Conservation (phyloP, 2,797 vertebrate species). For the Cossypha niveicapilla region DNA sequence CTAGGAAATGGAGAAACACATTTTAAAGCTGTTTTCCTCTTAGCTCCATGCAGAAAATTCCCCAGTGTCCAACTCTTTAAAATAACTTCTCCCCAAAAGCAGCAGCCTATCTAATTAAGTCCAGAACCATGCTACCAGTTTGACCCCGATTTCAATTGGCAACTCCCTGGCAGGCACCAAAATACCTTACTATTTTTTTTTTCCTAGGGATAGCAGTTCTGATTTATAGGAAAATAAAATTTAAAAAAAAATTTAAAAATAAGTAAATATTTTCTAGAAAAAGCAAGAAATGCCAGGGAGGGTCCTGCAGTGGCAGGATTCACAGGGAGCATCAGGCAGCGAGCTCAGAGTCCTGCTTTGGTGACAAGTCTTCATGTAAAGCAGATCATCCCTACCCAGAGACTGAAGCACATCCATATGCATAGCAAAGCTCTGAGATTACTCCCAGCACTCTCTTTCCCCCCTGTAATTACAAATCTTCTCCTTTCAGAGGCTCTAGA, state of each 20-base stretch:
- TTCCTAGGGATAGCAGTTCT: background rate
- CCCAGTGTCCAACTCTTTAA: constrained; percentile 14
- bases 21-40: constrained; percentile 31
- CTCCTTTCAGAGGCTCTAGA: background rate
- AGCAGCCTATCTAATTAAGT: constrained; percentile 44
- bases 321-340: background rate
- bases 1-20: constrained; percentile 16
- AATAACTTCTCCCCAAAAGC: constrained; percentile 14
- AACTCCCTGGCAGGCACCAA: constrained; percentile 17
- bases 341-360: constrained; percentile 41
- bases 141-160: constrained; percentile 51
- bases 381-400: constrained; percentile 57
- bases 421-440: constrained; percentile 39
- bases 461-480: constrained; percentile 43
- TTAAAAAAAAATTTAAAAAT: too few relatives aligned
- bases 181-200: constrained; percentile 31
- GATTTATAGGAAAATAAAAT: background rate
- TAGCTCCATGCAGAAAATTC: constrained; percentile 37
- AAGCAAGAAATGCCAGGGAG: background rate
- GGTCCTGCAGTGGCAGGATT: background rate
- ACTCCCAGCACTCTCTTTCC: constrained; percentile 34
- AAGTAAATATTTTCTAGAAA: constrained; percentile 27
- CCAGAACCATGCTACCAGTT: background rate
- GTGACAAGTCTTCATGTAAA: constrained; percentile 54
- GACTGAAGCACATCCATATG: constrained; percentile 51